Base-by-base conservation (phyloP, 2,797 vertebrate genomes). In the Manis crassicaudata region DNA sequence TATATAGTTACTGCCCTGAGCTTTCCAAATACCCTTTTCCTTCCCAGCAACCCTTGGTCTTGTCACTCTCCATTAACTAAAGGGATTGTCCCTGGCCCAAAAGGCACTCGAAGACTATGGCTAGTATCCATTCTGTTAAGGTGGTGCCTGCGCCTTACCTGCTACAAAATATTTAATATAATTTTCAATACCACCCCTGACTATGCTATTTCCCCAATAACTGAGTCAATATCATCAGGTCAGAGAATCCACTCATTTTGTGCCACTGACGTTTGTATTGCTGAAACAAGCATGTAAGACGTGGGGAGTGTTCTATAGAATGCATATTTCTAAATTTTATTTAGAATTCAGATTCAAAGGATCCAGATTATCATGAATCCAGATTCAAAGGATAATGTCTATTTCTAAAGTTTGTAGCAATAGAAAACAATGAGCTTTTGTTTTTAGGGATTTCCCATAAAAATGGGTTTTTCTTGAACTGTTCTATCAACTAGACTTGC, bases 341-440 rank as follows among this genome's bases (percentile, higher is more conserved):
- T 85, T 77, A 92, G 40, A 93, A 91, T 83, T 80, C 60, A 87
- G 27, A 77, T 25, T 21, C 63, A 52, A 81, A 92, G 25, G 11
- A n/a, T 25, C 37, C 37, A 40, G 37, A 5, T 54, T 43, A 77
- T 62, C 12, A 76, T 54, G 40, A 93, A 91, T 83, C 84, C 60
- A 87, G 27, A 77, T 25, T 21, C 63, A 52, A 81, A 92, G 25
- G 11, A n/a, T 25, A 32, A 58, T 58, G 2, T 62, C 65, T 62
- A 32, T 43, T 87, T 90, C 40, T 54, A 9, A 9, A 68, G n/a
- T 56, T 96, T 35, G 72, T 25, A 79, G 14, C 75, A 80, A 75
- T 81, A 46, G 73, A 54, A 68, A 32, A 91, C 79, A 92, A 54
- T 20, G 7, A 88, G 10, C 14, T 60, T 87, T 18, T 85, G 27